phyloP scores from a whole-genome alignment of 1,140 invertebrate genomes.

The Luehdorfia chinensis region DNA sequence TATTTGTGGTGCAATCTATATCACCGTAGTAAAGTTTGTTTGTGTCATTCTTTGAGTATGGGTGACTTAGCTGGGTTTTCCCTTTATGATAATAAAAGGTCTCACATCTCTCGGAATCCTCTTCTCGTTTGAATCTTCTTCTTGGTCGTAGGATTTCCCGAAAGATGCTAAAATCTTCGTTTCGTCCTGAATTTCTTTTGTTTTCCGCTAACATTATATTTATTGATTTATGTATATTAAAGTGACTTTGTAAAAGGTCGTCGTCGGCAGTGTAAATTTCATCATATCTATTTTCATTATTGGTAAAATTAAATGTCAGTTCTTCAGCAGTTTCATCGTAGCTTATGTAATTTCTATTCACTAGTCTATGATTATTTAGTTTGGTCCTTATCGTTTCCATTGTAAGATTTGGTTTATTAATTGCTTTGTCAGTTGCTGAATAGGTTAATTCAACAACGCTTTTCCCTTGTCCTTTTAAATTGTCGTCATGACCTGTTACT shows the following conservation, averaged over 20 bases:
- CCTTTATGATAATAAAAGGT: conserved; percentile 36
- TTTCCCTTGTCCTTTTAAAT: conserved; percentile 17
- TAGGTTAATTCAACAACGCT: conserved; percentile 18
- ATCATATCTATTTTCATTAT: conserved; percentile 25
- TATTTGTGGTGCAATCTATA: conserved; percentile 48
- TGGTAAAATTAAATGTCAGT: conserved; percentile 15
- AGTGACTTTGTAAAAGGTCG: conserved; percentile 33
- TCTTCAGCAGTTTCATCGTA: conserved; percentile 21
- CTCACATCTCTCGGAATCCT: conserved; percentile 39
- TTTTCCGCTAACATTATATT: conserved; percentile 11
- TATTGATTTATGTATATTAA: conserved; percentile 31
- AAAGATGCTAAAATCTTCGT: conserved; percentile 17
- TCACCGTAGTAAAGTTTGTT: conserved; percentile 46
- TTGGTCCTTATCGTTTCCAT: conserved; percentile 36
- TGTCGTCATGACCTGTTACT: conserved; percentile 42
- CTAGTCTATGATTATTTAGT: conserved; percentile 21
- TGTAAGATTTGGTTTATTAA: conserved; percentile 24
- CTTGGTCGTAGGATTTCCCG: conserved; percentile 17
- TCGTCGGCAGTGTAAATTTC: conserved; percentile 37
- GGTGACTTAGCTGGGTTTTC: conserved; percentile 44
- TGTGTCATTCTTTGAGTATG: conserved; percentile 36
- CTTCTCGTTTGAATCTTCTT: conserved; percentile 41
- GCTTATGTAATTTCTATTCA: conserved; percentile 18
- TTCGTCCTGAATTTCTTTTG: conserved; percentile 19
- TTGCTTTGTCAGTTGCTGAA: conserved; percentile 20